Conservation (phyloP, 2,888 invertebrate species). For the Matsumyia berberina region DNA sequence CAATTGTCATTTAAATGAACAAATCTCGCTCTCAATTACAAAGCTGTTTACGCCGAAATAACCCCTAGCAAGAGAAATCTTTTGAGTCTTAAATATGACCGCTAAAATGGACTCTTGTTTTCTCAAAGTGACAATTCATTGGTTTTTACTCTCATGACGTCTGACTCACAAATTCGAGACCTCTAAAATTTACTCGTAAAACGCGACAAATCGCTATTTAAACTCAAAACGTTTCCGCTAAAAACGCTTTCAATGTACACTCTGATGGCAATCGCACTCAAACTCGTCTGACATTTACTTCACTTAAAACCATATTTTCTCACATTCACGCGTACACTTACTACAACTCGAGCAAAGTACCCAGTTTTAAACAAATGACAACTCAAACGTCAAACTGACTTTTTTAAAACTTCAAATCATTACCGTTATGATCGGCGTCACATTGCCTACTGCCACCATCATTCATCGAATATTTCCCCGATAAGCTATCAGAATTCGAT, state of each 20-base stretch:
- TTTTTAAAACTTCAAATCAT: neutral
- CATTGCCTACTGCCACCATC: conserved; percentile 17
- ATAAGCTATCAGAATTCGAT: conserved; percentile 29
- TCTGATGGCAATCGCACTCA: neutral
- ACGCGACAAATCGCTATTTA: neutral
- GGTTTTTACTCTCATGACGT: too few species aligned
- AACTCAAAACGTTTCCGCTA: neutral
- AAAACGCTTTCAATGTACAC: neutral
- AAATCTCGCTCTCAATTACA: too few species aligned
- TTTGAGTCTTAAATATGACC: neutral
- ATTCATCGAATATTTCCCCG: conserved; percentile 10
- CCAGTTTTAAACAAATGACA: too few species aligned
- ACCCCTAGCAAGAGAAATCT: too few species aligned
- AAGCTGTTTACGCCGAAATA: too few species aligned
- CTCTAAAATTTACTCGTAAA: too few species aligned
- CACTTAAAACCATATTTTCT: neutral
- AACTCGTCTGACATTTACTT: too few species aligned
- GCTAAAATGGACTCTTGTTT: too few species aligned
- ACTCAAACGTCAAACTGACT: neutral
- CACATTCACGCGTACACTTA: conserved; percentile 6
- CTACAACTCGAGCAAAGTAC: neutral
- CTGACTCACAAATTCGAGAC: neutral
- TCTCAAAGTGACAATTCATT: too few species aligned
- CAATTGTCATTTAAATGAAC: too few species aligned
- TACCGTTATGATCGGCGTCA: conserved; percentile 2